Percentiles rank a stretch among this genome's conserved stretches.
These are phyloP conservation scores for Aquatica leii DNA, from an alignment of 2,888 invertebrate genomes.

Conservation along the genomic window DNA sequence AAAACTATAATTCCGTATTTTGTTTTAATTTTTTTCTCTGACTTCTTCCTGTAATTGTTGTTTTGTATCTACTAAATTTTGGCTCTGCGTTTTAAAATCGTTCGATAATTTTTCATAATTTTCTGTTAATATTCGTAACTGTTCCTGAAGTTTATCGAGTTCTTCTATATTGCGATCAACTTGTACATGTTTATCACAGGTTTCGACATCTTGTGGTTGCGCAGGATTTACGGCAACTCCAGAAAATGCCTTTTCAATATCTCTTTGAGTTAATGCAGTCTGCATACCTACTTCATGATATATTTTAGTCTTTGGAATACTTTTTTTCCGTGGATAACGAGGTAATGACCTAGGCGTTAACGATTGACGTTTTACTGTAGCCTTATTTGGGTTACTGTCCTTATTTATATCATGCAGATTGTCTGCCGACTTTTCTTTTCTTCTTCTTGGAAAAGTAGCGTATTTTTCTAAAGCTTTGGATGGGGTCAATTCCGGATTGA, in stretches of 20 bases:
- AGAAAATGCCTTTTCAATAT: conserved; percentile 76
- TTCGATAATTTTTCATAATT: conserved; percentile 62
- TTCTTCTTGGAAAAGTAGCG: conserved; percentile 79
- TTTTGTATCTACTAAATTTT: conserved; percentile 66
- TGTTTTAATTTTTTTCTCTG: conserved; percentile 74
- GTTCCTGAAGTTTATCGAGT: conserved; percentile 67
- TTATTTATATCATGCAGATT: conserved; percentile 58
- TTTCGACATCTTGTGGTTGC: conserved; percentile 54
- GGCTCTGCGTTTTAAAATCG: conserved; percentile 57
- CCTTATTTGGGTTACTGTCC: conserved; percentile 43
- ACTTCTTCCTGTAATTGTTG: conserved; percentile 72
- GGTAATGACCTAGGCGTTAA: conserved; percentile 53
- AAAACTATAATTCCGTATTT: conserved; percentile 77
- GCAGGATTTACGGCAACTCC: conserved; percentile 62
- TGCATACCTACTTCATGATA: conserved; percentile 83
- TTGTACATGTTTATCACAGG: conserved; percentile 52
- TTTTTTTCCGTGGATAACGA: conserved; percentile 62
- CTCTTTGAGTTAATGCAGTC: conserved; percentile 76
- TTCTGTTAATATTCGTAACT: conserved; percentile 68
- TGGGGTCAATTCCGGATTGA: conserved; percentile 26
- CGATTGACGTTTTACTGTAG: conserved; percentile 44
- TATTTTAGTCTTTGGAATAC: conserved; percentile 69
- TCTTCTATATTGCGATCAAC: conserved; percentile 71
- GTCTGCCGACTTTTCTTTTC: conserved; percentile 70
- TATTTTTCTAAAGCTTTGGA: conserved; percentile 73